Evolutionary conservation across 2,888 invertebrate genomes (phyloP).

Genomic region (Cheilosia soror): DNA sequence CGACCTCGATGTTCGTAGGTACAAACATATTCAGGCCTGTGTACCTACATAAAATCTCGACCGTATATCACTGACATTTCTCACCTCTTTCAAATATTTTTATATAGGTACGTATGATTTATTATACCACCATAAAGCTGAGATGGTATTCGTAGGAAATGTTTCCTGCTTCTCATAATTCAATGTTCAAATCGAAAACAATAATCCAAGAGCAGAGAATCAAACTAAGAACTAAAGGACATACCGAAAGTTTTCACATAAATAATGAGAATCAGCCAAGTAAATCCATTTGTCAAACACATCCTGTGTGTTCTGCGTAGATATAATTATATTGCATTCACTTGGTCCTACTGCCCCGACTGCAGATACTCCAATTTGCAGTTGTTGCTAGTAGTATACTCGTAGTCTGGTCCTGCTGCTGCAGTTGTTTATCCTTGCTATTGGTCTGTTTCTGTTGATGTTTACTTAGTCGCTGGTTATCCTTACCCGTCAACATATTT

Average conservation of each 20-base stretch:
- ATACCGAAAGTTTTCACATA: conserved; percentile 75
- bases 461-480: conserved; percentile 64
- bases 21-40: conserved; percentile 2
- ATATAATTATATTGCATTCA: conserved; percentile 68
- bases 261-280: conserved; percentile 75
- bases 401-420: conserved; percentile 31
- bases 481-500: conserved; percentile 72
- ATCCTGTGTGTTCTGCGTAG: conserved; percentile 72
- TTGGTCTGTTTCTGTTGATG: conserved; percentile 24
- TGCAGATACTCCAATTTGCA: conserved; percentile 58
- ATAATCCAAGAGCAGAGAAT: conserved; percentile 56
- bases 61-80: conserved; percentile 40
- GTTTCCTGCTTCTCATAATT: conserved; percentile 10
- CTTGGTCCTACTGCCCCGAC: conserved; percentile 45
- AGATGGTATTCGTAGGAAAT: conserved; percentile 32
- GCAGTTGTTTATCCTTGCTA: conserved; percentile 33
- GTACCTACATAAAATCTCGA: conserved; percentile 39
- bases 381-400: background rate
- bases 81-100: conserved; percentile 50
- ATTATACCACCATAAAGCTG: conserved; percentile 48
- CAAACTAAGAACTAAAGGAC: conserved; percentile 61
- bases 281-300: conserved; percentile 76
- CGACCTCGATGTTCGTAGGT: conserved; percentile 31
- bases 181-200: conserved; percentile 61
- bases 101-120: conserved; percentile 46